Evolutionary conservation across 2,888 invertebrate species (phyloP), one percentile per base, ranked within the genome.

Genomic region (Druceiella hillmani): DNA sequence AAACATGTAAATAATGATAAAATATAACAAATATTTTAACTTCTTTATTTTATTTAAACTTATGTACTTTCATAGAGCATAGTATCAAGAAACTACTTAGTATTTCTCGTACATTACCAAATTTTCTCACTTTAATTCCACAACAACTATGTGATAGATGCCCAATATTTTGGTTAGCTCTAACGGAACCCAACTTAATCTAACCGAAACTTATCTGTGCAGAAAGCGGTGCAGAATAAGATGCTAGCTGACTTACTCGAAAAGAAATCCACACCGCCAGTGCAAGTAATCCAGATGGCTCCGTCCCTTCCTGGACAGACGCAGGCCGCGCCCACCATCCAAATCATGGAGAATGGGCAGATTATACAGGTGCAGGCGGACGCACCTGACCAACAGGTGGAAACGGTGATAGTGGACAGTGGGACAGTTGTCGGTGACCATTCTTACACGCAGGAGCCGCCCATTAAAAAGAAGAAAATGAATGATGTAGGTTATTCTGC

Each of bases 211-310:
- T n/a, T n/a, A n/a, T 13, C n/a, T 17, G 52, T 45, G 6, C 55
- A 70, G 70, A 69, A 70, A 53, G 55, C 65, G 0, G 63, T 66
- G 0, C 67, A 71, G 55, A 83, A 83, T 53, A 86, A 87, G 61
- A 86, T 89, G 83, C 66, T 90, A 29, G 88, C 88, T 0, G 89
- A 90, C 58, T 63, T 90, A 33, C 65, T 91, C 3, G 90, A 91
- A 56, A 82, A 87, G 53, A 87, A 87, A 57, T 70, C 74, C 0
- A 66, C 70, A 45, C 75, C 74, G 0, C 74, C 75, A 2, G 62
- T 70, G 2, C 70, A 70, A 56, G 64, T 70, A 1, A 66, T 70
- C 0, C 70, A 69, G 55, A 67, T 69, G 69, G 56, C 58, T 0
- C 58, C 30, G 9, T 14, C 60, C 0, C 65, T 65, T 40, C 57